Percentiles rank a stretch among this genome's conserved stretches.
Conservation (phyloP, 2,113 vertebrate species). For the Lagopus muta region DNA sequence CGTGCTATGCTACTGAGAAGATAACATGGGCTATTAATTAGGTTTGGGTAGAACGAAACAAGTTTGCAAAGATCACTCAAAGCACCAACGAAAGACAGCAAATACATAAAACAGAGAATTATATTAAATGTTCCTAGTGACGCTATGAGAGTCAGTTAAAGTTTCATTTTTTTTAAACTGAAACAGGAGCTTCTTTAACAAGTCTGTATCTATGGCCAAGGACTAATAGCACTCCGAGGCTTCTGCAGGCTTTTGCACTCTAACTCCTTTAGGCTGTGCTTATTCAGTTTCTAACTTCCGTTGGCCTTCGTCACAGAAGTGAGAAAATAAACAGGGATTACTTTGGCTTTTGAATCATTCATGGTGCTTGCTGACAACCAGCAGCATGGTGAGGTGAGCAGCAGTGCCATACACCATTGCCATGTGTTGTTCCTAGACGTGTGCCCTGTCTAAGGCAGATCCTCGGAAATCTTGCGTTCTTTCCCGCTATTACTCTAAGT, state of each 20-base stretch:
- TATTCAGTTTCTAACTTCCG: background rate
- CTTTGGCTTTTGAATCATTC: background rate
- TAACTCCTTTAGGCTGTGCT: background rate
- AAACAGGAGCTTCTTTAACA: background rate
- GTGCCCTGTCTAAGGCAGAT: background rate
- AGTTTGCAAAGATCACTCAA: background rate
- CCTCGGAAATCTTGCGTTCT: background rate
- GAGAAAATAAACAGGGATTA: background rate
- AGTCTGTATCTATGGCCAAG: background rate
- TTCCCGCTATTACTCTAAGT: background rate
- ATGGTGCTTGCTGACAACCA: background rate
- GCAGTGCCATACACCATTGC: background rate
- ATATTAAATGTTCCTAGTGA: background rate
- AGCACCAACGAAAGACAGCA: background rate
- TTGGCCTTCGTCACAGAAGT: background rate
- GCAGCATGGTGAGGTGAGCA: background rate
- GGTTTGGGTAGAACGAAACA: background rate
- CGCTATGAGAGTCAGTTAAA: background rate
- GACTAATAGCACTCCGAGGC: background rate
- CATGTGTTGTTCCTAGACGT: accelerated
- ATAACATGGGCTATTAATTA: background rate
- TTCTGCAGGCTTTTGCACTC: background rate
- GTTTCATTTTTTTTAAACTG: background rate
- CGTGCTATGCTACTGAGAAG: background rate
- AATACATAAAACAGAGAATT: background rate